A percentile compares a stretch with the other conserved stretches of the same genome.
Evolutionary conservation across 1,140 invertebrate species (phyloP).

Genomic region (Yoshiicerus persimilis): DNA sequence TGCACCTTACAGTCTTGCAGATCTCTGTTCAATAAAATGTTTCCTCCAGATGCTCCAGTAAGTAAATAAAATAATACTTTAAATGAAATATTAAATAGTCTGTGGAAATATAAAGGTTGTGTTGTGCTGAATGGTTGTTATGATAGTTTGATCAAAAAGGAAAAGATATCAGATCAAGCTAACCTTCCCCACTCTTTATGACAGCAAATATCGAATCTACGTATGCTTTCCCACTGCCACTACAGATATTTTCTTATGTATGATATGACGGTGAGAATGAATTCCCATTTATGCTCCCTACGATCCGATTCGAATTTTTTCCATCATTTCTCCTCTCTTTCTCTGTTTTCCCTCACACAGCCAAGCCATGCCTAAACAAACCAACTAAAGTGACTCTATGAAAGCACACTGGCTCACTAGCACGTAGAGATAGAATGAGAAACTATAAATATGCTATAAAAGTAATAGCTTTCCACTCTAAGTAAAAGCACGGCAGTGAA

Average conservation of each 20-base stretch:
- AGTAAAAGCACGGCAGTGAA: conserved; percentile 9
- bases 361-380: neutral
- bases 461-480: conserved; percentile 20
- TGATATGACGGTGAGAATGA: conserved; percentile 7
- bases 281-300: conserved; percentile 25
- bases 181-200: neutral
- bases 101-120: no score
- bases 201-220: conserved; percentile 22
- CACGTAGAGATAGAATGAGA: neutral
- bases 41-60: neutral
- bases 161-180: neutral
- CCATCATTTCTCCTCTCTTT: neutral
- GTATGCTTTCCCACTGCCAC: neutral
- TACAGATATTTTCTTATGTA: conserved; percentile 23
- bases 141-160: neutral
- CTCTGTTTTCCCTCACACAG: neutral
- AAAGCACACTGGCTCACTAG: neutral
- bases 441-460: conserved; percentile 16
- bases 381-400: neutral
- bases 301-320: conserved; percentile 13
- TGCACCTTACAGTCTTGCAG: neutral
- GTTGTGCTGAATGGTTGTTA: neutral
- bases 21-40: neutral
- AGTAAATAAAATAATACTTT: neutral
- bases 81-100: no score